These are phyloP conservation scores for Albula goreensis DNA, from an alignment of 2,113 vertebrate genomes.

Conservation along the genomic window DNA sequence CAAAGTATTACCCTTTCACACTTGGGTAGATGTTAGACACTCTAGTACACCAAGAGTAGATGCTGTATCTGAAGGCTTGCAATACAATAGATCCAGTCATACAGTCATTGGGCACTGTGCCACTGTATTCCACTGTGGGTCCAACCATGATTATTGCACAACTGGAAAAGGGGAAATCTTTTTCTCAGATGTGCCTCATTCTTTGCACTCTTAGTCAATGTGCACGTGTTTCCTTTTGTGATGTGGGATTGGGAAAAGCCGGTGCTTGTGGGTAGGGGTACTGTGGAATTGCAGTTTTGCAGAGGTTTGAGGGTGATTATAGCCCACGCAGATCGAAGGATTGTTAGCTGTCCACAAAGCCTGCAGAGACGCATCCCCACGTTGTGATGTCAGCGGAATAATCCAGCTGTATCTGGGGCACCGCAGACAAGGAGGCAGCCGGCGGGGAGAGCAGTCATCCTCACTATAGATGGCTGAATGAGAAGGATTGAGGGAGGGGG, in stretches of 20 bases:
- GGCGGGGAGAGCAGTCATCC: neutral
- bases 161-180: too few species aligned
- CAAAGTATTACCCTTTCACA: neutral
- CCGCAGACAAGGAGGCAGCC: neutral
- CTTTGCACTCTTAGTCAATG: neutral
- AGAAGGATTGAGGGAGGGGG: neutral
- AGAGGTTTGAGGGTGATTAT: neutral
- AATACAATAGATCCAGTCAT: too few species aligned
- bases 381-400: constrained; percentile 21
- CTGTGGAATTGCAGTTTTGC: neutral
- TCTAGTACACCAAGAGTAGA: too few species aligned
- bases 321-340: constrained; percentile 3
- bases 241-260: too few species aligned
- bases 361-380: neutral
- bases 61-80: too few species aligned
- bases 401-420: constrained; percentile 19
- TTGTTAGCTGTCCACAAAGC: neutral
- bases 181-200: too few species aligned
- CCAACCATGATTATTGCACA: too few species aligned
- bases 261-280: too few species aligned
- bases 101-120: neutral
- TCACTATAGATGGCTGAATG: constrained; percentile 1
- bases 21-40: neutral
- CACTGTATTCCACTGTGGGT: neutral
- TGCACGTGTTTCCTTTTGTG: neutral